These are phyloP conservation scores for Paracentrotus lividus DNA, from an alignment of 53 echinoderm and acorn worm genomes.

Conservation along the genomic window DNA sequence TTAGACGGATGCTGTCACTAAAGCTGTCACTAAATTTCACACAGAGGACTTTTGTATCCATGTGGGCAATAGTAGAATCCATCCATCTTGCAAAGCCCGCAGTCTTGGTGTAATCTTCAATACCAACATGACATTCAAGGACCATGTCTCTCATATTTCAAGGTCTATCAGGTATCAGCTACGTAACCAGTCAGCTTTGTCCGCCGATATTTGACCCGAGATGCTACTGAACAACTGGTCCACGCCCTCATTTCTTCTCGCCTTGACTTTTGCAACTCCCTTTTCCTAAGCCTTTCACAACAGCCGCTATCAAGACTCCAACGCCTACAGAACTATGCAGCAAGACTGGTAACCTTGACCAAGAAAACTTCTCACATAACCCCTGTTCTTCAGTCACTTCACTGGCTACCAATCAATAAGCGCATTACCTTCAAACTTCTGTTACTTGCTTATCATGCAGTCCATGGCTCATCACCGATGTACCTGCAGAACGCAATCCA, in stretches of 20 bases:
- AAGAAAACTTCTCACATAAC: slow-evolving; percentile 28
- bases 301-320: slow-evolving; percentile 28
- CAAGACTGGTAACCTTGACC: slow-evolving; percentile 55
- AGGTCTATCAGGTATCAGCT: slow-evolving; percentile 65
- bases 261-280: slow-evolving; percentile 59
- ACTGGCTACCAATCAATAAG: slow-evolving; percentile 47
- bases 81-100: slow-evolving; percentile 42
- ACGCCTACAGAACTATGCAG: slow-evolving; percentile 60
- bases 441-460: background rate
- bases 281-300: slow-evolving; percentile 38
- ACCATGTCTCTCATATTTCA: slow-evolving; percentile 53
- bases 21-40: background rate
- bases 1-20: too few species aligned
- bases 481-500: slow-evolving; percentile 21
- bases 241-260: slow-evolving; percentile 60
- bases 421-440: background rate
- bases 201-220: slow-evolving; percentile 39
- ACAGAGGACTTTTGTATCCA: background rate
- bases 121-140: slow-evolving; percentile 47
- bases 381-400: slow-evolving; percentile 36
- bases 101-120: slow-evolving; percentile 63
- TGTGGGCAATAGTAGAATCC: background rate
- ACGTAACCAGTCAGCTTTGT: slow-evolving; percentile 63
- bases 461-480: background rate
- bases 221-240: slow-evolving; percentile 63